Conservation (phyloP, 2,113 vertebrate species). For the Carlito syrichta region DNA sequence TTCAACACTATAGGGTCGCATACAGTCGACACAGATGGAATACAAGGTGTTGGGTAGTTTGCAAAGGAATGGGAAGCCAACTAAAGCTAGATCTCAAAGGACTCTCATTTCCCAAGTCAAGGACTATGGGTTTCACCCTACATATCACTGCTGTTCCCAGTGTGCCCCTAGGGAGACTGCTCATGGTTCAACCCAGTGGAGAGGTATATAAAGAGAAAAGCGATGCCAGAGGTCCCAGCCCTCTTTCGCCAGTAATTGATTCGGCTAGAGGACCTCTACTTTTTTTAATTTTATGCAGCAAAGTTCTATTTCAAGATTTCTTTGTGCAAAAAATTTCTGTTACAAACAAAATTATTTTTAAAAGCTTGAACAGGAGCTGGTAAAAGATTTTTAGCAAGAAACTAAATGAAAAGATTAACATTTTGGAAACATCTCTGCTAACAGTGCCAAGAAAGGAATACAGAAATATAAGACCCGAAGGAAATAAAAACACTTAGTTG, state of each 20-base stretch:
- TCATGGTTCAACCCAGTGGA: not conserved
- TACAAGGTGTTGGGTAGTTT: not conserved
- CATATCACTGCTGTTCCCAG: not conserved
- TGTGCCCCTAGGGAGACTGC: not conserved
- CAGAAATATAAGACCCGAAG: slow-evolving; percentile 6
- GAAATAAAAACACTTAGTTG: slow-evolving; percentile 25
- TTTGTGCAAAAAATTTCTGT: not conserved
- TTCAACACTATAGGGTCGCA: not conserved
- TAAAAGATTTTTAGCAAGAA: slow-evolving; percentile 27
- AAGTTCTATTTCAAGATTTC: not conserved
- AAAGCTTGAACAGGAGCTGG: not conserved
- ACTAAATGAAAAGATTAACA: slow-evolving; percentile 14
- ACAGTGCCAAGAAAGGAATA: not conserved
- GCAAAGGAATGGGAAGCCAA: not conserved
- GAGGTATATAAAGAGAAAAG: not conserved
- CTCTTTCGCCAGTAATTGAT: not conserved
- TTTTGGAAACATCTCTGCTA: slow-evolving; percentile 1
- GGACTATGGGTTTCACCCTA: not conserved
- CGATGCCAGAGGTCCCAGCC: not conserved
- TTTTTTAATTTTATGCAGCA: not conserved
- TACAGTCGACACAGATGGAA: not conserved
- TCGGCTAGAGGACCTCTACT: not conserved
- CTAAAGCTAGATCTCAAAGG: not conserved
- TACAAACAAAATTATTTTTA: not conserved
- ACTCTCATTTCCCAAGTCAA: not conserved